Evolutionary conservation across 2,113 vertebrate species (phyloP).

Genomic region (Ranitomeya imitator): DNA sequence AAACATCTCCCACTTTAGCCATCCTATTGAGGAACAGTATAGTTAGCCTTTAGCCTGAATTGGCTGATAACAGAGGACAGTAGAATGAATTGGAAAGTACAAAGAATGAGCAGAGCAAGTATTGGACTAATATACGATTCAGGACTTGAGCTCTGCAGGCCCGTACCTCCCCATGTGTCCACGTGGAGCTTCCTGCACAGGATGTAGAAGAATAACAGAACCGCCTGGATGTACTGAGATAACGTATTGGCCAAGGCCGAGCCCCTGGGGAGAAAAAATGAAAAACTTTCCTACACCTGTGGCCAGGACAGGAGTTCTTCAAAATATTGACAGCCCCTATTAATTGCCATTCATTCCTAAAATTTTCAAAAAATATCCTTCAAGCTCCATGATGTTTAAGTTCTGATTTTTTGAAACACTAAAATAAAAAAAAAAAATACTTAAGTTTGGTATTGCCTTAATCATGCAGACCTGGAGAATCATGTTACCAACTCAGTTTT

Average conservation of each 20-base stretch:
- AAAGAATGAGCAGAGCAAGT: neutral
- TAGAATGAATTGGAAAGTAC: neutral
- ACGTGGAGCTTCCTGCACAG: constrained; percentile 81
- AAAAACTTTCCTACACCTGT: neutral
- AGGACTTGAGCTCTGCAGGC: neutral
- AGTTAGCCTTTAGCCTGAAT: neutral
- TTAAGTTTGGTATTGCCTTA: too few species aligned
- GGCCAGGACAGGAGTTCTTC: too few species aligned
- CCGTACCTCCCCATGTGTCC: constrained; percentile 86
- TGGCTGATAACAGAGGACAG: neutral
- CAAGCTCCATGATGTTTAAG: too few species aligned
- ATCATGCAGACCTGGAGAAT: too few species aligned
- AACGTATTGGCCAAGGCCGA: constrained; percentile 83
- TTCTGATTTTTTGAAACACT: too few species aligned
- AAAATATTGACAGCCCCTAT: too few species aligned
- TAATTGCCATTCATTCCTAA: too few species aligned
- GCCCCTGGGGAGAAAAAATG: constrained; percentile 72
- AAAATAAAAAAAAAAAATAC: too few species aligned
- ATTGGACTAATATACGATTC: neutral
- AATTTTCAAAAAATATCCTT: too few species aligned
- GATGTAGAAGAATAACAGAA: constrained; percentile 81
- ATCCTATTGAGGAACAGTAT: neutral
- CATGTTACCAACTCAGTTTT: too few species aligned
- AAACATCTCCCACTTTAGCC: neutral
- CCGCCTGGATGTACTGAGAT: constrained; percentile 76